Evolutionary conservation across 2,888 invertebrate genomes (phyloP), one percentile per base, ranked within the genome.

Genomic region (Chrysolina oricalcia): DNA sequence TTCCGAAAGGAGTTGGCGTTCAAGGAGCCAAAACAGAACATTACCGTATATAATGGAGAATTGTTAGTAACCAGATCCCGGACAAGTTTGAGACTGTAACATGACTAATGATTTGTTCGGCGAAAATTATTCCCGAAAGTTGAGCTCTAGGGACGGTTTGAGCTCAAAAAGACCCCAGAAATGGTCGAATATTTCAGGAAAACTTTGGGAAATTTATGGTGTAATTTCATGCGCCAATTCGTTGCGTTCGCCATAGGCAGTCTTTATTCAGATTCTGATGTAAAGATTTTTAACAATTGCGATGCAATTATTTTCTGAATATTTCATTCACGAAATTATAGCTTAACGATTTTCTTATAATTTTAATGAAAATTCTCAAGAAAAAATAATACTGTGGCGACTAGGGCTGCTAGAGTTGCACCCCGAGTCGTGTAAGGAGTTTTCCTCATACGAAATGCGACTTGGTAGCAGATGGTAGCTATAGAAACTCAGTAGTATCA

Each of bases 1-100:
- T 53, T 53, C 53, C 21, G 21, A 13, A 53, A 5, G 21, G 53
- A 53, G 21, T 53, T 21, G 53, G 53, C 53, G 19, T 53, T 53
- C 53, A 53, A 53, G 53, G 53, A 53, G 53, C 53, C 53, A 53
- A 53, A 53, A 53, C 53, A 53, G 53, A 53, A 53, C 21, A 53
- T 53, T 53, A 53, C 53, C 53, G 53, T 53, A 53, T 53, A 53
- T 53, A 53, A 53, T 53, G 13, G 53, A 21, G 53, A 53, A 53
- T 53, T 53, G 53, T 53, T 53, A 21, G 53, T 21, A 53, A 53
- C 53, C 53, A 53, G 21, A 53, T 53, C 53, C 53, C 53, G 53
- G 53, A 53, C 53, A 53, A 53, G 53, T 53, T 53, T 21, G 53
- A 53, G 53, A 53, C 53, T 53, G 53, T 53, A 53, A 53, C 53